Base-by-base conservation (phyloP, 2,888 invertebrate genomes). In the Serripes groenlandicus region DNA sequence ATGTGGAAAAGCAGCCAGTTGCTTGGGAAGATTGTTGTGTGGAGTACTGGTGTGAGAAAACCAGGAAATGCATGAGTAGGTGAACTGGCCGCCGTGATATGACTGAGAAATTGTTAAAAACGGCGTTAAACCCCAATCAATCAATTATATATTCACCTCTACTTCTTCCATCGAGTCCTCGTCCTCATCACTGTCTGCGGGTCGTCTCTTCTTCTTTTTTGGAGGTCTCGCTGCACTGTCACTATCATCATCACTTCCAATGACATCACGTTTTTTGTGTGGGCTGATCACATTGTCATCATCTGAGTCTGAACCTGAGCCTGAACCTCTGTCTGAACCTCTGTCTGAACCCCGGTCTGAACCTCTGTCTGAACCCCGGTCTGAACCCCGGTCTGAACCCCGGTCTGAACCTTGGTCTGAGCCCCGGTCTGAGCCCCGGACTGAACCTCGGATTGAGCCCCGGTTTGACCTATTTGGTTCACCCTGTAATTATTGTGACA, bases 201-300 rank as follows among this genome's bases (percentile, higher is more conserved):
- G 11, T 15, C 42, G 26, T 23, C 74, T 78, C 42, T 64, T 75
- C 42, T 76, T 75, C 37, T 79, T 77, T 34, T 70, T 72, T n/a
- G 62, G 71, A 18, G 78, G 73, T 69, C 72, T 96, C 7, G 89
- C 90, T 32, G 80, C 80, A 75, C 79, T 96, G 9, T 90, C 91
- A 4, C 90, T 92, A 34, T 89, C 92, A 18, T 90, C 92, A 28
- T 91, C 92, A 49, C 91, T 92, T 42, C 89, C 89, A 68, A 90
- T 89, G 49, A 87, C 85, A 28, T 81, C 82, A 15, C 88, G 70
- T 62, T 88, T 85, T 82, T 85, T 80, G 49, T 75, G 54, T 23
- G 74, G 68, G 62, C 80, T 73, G 77, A 83, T 83, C 76, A 88
- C 78, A 60, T 85, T 85, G 68, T 80, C 83, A 56, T 77, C 71